These are phyloP conservation scores for Sminthurides aquaticus DNA, from an alignment of 2,888 invertebrate species.

Conservation along the genomic window DNA sequence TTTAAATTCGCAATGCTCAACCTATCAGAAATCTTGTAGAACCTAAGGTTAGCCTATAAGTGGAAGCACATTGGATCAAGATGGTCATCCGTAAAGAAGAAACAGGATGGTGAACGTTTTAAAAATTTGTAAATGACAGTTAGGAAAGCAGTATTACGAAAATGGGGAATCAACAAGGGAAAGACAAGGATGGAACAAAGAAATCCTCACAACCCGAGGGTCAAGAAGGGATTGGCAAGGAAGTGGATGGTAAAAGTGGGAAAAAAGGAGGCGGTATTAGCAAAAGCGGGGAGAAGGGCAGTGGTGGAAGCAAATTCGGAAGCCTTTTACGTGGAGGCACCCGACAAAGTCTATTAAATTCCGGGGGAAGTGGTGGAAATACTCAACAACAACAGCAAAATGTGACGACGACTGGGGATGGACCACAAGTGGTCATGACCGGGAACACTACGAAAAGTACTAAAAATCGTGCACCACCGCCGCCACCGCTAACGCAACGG, in stretches of 20 bases:
- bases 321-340: conserved; percentile 16
- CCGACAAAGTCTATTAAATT: not conserved
- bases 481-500: conserved; percentile 18
- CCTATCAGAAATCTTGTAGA: no score
- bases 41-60: no score
- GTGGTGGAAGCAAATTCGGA: conserved; percentile 17
- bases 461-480: conserved; percentile 24
- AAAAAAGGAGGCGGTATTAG: conserved; percentile 7
- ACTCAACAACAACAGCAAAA: not conserved
- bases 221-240: conserved; percentile 5
- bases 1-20: no score
- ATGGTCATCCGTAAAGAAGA: no score
- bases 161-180: conserved; percentile 39
- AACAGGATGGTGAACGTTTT: no score
- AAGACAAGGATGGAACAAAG: conserved; percentile 23
- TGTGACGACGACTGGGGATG: not conserved
- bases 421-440: not conserved
- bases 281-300: conserved; percentile 3
- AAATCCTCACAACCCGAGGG: not conserved
- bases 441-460: conserved; percentile 12
- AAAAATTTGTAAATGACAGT: no score
- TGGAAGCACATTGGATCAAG: no score
- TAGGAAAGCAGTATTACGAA: no score
- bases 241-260: conserved; percentile 4
- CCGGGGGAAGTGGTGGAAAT: not conserved